Evolutionary conservation across 2,797 vertebrate genomes (phyloP).

Genomic region (Allenopithecus nigroviridis): DNA sequence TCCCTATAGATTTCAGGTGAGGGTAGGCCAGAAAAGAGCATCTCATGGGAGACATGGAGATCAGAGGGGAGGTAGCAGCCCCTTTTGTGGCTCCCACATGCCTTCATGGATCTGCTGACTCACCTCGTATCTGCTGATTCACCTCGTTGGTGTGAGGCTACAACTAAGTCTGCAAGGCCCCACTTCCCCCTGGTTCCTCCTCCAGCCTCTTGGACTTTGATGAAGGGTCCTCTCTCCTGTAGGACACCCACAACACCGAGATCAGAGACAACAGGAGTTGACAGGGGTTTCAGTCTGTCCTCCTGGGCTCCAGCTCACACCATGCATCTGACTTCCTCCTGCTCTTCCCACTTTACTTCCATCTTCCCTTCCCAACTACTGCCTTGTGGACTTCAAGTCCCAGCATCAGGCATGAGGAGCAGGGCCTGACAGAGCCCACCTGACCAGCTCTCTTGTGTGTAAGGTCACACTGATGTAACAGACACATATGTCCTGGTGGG

Average conservation of each 20-base stretch:
- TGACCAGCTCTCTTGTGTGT: accelerated
- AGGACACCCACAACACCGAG: accelerated
- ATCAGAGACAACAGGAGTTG: not conserved
- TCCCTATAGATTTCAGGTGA: not conserved
- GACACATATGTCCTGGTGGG: too few species aligned
- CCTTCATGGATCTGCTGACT: accelerated
- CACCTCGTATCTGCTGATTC: not conserved
- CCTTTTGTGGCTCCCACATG: not conserved
- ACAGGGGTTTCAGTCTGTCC: not conserved
- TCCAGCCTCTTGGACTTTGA: not conserved
- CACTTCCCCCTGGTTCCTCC: too few species aligned
- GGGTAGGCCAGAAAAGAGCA: not conserved
- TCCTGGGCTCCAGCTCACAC: not conserved
- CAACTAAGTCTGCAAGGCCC: not conserved
- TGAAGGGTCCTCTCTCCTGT: not conserved
- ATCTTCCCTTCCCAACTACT: not conserved
- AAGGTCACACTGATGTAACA: not conserved
- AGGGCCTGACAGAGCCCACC: not conserved
- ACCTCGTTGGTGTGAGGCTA: not conserved
- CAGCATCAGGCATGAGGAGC: not conserved
- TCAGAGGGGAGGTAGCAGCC: not conserved
- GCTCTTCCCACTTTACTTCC: accelerated
- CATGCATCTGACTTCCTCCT: accelerated
- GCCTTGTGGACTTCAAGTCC: not conserved
- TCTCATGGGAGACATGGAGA: not conserved